Evolutionary conservation across 2,797 vertebrate species (phyloP).

Genomic region (Brachyalestes nurse): DNA sequence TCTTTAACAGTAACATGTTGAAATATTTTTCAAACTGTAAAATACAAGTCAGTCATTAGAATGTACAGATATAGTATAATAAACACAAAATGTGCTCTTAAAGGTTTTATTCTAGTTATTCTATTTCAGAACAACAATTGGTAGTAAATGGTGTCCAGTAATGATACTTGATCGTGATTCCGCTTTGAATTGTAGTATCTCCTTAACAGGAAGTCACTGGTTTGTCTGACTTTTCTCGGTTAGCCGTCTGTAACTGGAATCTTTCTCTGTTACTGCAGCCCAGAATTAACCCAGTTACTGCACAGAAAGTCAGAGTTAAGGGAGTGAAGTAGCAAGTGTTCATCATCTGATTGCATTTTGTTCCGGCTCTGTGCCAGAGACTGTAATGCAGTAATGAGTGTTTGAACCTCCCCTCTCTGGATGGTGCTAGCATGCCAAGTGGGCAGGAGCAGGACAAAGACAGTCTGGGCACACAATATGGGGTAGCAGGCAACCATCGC

Average conservation of each 20-base stretch:
- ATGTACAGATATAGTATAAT: no score
- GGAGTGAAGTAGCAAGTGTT: not conserved
- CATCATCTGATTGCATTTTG: not conserved
- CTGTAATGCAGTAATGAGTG: slow-evolving; percentile 9
- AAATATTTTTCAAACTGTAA: not conserved
- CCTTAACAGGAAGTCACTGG: no score
- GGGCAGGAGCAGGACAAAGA: slow-evolving; percentile 44
- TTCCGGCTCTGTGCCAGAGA: not conserved
- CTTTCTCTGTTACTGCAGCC: not conserved
- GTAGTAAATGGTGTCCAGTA: no score
- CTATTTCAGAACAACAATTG: no score
- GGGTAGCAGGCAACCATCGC: not conserved
- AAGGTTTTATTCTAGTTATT: no score
- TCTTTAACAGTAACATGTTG: not conserved
- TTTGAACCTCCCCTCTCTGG: slow-evolving; percentile 9
- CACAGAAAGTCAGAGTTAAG: not conserved
- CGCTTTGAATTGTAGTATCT: no score
- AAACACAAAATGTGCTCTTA: no score
- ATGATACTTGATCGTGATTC: no score
- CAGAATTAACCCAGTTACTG: not conserved
- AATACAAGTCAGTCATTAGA: no score
- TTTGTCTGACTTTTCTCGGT: not conserved
- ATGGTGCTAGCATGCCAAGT: slow-evolving; percentile 36
- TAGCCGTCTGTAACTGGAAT: not conserved
- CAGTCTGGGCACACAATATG: slow-evolving; percentile 49